Evolutionary conservation across 2,797 vertebrate species (phyloP).

Genomic region (Gephyroberyx darwinii): DNA sequence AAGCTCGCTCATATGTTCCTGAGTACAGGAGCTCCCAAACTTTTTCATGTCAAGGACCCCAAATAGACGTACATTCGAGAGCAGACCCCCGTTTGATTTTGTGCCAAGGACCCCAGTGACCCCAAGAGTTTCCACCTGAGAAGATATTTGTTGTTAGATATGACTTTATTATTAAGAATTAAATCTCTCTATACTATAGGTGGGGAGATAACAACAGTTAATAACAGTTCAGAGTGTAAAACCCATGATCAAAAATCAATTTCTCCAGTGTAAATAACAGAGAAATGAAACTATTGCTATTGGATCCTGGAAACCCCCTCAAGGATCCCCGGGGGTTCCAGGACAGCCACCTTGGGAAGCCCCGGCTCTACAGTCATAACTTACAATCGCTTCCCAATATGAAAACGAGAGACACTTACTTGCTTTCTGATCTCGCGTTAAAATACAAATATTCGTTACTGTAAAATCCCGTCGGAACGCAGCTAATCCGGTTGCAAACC

Average conservation of each 20-base stretch:
- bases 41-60: too few relatives aligned
- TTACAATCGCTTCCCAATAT: conserved; percentile 70
- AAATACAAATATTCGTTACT: background rate
- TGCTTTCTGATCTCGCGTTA: conserved; percentile 58
- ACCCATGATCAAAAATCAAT: background rate
- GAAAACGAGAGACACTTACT: conserved; percentile 67
- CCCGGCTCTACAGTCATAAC: conserved; percentile 53
- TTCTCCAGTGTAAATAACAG: conserved; percentile 16
- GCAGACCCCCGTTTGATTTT: too few relatives aligned
- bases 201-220: too few relatives aligned
- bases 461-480: conserved; percentile 50
- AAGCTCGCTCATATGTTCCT: too few relatives aligned
- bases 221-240: too few relatives aligned
- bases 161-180: too few relatives aligned
- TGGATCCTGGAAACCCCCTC: conserved; percentile 42
- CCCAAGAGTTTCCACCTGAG: too few relatives aligned
- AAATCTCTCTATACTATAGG: too few relatives aligned
- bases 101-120: too few relatives aligned
- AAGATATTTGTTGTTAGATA: too few relatives aligned
- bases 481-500: background rate
- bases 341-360: conserved; percentile 37
- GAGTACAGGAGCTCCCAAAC: too few relatives aligned
- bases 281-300: conserved; percentile 45
- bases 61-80: too few relatives aligned
- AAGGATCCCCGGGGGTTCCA: conserved; percentile 37